These are phyloP conservation scores for Chorisops tibialis DNA, from an alignment of 2,888 invertebrate genomes.

Conservation along the genomic window DNA sequence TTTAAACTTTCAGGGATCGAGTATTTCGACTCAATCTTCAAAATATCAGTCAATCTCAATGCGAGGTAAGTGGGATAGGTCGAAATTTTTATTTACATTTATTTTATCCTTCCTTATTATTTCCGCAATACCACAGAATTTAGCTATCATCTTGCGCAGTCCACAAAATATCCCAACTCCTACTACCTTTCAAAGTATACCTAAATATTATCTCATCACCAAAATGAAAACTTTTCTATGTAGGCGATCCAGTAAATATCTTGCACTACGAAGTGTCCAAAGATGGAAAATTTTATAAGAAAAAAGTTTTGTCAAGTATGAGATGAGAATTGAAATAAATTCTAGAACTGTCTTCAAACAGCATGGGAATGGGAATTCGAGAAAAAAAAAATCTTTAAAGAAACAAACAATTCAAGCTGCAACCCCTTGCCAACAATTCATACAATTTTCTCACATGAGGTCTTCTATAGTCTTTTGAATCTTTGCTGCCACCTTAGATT, in stretches of 20 bases:
- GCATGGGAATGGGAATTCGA: constrained; percentile 4
- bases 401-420: constrained; percentile 26
- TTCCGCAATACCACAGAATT: constrained; percentile 6
- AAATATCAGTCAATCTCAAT: constrained; percentile 65
- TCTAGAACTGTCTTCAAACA: constrained; percentile 23
- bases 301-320: constrained; percentile 27
- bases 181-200: background rate
- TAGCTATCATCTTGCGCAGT: constrained; percentile 10
- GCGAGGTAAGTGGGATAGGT: constrained; percentile 57
- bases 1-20: constrained; percentile 59
- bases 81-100: constrained; percentile 21
- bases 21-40: constrained; percentile 63
- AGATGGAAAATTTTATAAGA: constrained; percentile 3
- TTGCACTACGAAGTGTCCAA: background rate
- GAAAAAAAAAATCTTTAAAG: background rate
- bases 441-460: constrained; percentile 2
- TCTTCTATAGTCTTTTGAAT: background rate
- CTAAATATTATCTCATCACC: too few relatives aligned
- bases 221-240: too few relatives aligned
- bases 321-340: constrained; percentile 32
- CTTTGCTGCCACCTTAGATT: background rate
- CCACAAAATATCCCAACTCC: background rate
- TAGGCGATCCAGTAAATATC: too few relatives aligned
- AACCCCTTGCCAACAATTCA: constrained; percentile 6
- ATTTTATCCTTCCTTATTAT: background rate